These are phyloP conservation scores for Tadarida brasiliensis DNA, from an alignment of 2,797 vertebrate genomes.

Conservation along the genomic window DNA sequence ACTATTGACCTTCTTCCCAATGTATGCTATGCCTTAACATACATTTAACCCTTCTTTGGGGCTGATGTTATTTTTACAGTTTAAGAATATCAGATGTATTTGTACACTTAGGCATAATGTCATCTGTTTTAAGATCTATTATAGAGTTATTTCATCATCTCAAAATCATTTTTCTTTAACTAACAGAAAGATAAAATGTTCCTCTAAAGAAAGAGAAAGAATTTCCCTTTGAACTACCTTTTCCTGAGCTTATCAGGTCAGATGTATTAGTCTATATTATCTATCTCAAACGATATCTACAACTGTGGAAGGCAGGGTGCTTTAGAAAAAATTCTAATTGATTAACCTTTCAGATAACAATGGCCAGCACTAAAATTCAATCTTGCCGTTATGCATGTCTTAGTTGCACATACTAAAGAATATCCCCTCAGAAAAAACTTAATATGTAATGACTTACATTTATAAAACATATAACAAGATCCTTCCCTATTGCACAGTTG, in stretches of 20 bases:
- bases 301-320: neutral
- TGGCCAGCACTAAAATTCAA: neutral
- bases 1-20: neutral
- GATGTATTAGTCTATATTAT: neutral
- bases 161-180: slow-evolving; percentile 24
- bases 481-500: neutral
- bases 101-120: neutral
- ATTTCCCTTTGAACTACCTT: neutral
- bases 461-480: neutral
- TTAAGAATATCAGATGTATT: neutral
- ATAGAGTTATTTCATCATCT: slow-evolving; percentile 3
- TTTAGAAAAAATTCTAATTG: neutral
- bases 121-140: neutral
- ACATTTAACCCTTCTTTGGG: neutral
- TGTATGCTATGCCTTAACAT: neutral
- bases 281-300: neutral
- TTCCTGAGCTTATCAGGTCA: neutral
- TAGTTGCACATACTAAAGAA: neutral
- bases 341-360: neutral
- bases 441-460: neutral
- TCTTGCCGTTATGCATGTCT: neutral
- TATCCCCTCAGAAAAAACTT: neutral
- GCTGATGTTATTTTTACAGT: neutral
- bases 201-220: neutral
- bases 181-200: neutral